Evolutionary conservation across 2,888 invertebrate genomes (phyloP).

Genomic region (Oscheius sp.): DNA sequence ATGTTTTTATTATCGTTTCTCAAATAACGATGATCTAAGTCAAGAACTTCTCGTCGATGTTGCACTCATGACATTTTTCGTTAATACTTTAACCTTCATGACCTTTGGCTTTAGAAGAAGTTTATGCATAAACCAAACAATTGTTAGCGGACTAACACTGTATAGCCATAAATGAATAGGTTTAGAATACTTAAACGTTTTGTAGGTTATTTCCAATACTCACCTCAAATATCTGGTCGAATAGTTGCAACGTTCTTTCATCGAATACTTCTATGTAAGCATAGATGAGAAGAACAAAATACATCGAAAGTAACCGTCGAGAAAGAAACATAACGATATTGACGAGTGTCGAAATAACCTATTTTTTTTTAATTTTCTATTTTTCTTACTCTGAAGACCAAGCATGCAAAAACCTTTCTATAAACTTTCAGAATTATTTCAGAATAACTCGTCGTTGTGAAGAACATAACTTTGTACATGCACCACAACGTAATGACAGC

Average conservation of each 20-base stretch:
- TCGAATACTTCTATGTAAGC: not conserved
- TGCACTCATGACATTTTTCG: no score
- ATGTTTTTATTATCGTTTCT: no score
- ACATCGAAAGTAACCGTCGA: not conserved
- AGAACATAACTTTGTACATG: not conserved
- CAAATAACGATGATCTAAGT: no score
- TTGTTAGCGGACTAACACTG: constrained; percentile 1
- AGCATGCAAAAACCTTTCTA: not conserved
- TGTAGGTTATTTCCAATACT: not conserved
- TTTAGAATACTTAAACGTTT: not conserved
- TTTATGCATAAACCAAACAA: constrained; percentile 8
- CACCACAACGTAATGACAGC: not conserved
- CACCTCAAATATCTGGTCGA: not conserved
- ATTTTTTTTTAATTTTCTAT: not conserved
- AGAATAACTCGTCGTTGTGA: not conserved
- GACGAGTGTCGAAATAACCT: not conserved
- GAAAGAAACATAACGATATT: not conserved
- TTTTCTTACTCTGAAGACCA: constrained; percentile 2
- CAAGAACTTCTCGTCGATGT: no score
- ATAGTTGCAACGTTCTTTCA: not conserved
- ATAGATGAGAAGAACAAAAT: not conserved
- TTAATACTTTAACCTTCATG: no score
- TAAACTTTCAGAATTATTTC: not conserved
- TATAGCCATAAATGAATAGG: constrained; percentile 11
- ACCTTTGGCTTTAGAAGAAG: not conserved